Percentiles rank a stretch among this genome's conserved stretches.
phyloP scores from a whole-genome alignment of 1,140 invertebrate genomes.

The Sminthurides bifidus region DNA sequence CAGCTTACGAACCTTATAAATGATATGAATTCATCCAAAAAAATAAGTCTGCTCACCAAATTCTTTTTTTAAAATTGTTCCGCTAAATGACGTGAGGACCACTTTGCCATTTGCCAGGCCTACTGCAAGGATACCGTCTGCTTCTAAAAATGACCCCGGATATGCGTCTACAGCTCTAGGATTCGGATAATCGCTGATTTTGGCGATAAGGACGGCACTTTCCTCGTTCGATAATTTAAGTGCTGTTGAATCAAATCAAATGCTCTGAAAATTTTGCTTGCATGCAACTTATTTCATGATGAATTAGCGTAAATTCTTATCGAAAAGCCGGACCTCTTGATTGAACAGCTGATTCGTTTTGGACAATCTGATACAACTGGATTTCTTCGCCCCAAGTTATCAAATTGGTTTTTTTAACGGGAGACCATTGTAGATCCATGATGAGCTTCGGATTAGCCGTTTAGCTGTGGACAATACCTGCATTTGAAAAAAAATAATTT shows the following conservation, averaged over 20 bases:
- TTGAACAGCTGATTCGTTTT: conserved; percentile 25
- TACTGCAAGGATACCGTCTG: conserved; percentile 65
- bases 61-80: conserved; percentile 60
- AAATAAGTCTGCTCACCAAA: conserved; percentile 47
- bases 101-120: conserved; percentile 78
- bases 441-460: not conserved
- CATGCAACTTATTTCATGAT: conserved; percentile 4
- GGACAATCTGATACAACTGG: conserved; percentile 60
- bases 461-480: not conserved
- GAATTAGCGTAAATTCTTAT: conserved; percentile 18
- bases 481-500: no score
- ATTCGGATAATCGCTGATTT: conserved; percentile 52
- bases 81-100: conserved; percentile 62
- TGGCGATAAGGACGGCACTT: conserved; percentile 52
- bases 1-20: not conserved
- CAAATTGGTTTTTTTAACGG: conserved; percentile 61
- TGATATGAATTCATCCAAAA: not conserved
- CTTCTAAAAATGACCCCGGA: conserved; percentile 51
- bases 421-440: conserved; percentile 67
- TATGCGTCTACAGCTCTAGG: conserved; percentile 68
- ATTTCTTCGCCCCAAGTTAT: conserved; percentile 77
- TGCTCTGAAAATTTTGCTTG: conserved; percentile 11
- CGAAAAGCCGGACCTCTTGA: not conserved
- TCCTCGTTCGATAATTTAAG: conserved; percentile 53
- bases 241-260: conserved; percentile 41